Base-by-base conservation (phyloP, 2,113 vertebrate species). In the Rhinopomastus cyanomelas region DNA sequence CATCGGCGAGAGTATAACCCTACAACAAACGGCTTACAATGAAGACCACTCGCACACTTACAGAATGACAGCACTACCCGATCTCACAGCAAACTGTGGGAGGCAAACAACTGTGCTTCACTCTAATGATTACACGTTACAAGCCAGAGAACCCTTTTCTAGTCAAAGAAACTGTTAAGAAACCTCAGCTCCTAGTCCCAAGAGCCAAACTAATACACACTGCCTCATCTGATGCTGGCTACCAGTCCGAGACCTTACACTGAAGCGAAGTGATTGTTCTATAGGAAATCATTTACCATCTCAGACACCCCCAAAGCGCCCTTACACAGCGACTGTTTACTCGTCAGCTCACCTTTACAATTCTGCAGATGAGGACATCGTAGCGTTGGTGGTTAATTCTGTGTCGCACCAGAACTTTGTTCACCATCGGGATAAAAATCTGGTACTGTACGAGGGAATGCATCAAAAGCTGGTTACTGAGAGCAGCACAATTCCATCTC, bases 351-450 rank as follows among this genome's bases (percentile, higher is more conserved):
- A 99, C 99, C 98, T 99, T 99, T 12, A 99, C 98, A 74, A 99
- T 99, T 51, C 99, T 98, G 96, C 99, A 99, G 96, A 99, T 99
- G 66, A 99, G 98, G 60, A 99, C 98, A 36, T 99, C 99, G 1
- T 99, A 99, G 62, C 99, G 98, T 72, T 99, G 99, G 91, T 99
- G 99, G 95, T 98, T 99, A 91, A 99, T 98, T 81, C 99, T 96
- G 97, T 99, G 99, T 72, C 98, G 98, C 90, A 98, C 97, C 96
- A 99, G 98, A 56, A 99, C 99, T 96, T 99, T 99, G 94, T 99
- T 99, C 94, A 99, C 99, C 99, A 99, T 99, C 0, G 99, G 99
- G 75, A 99, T 99, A 95, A 99, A 99, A 94, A 99, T 99, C 80
- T 99, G 99, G 94, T 99, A 99, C 99, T 99, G 90, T n/a, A 91